phyloP scores from a whole-genome alignment of 2,113 vertebrate species.

The Gymnogyps californianus region DNA sequence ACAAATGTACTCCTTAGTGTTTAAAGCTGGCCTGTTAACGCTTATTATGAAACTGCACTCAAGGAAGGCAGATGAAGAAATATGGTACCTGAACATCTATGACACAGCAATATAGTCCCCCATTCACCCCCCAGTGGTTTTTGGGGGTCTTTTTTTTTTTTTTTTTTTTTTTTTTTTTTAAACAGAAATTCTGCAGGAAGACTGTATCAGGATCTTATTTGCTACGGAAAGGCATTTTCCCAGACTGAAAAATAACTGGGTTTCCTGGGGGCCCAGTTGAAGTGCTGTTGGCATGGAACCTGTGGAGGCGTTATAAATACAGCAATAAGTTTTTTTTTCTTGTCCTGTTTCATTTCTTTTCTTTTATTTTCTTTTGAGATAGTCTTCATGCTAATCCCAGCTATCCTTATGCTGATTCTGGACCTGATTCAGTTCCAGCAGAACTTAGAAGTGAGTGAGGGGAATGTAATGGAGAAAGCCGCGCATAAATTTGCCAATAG shows the following conservation, averaged over 20 bases:
- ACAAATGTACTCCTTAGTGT: slow-evolving; percentile 4
- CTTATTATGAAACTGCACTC: neutral
- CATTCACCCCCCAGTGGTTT: neutral
- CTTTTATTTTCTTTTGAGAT: neutral
- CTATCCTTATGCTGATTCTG: neutral
- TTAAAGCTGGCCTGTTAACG: slow-evolving; percentile 49
- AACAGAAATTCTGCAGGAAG: neutral
- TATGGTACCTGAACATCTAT: neutral
- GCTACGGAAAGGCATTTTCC: neutral
- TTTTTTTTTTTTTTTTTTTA: neutral
- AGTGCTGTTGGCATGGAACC: neutral
- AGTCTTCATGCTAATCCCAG: neutral
- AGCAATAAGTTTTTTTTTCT: neutral
- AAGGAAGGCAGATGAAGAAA: neutral
- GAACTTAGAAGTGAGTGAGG: neutral
- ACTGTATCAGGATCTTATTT: neutral
- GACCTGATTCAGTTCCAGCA: neutral
- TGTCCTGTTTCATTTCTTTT: neutral
- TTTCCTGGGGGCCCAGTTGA: neutral
- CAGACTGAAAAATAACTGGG: neutral
- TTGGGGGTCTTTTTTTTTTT: too few species aligned
- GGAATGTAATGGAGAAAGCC: neutral
- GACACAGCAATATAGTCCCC: neutral
- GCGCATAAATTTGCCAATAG: neutral
- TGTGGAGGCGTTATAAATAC: neutral